Percentiles rank a stretch among this genome's conserved stretches.
phyloP scores from a whole-genome alignment of 2,888 invertebrate genomes.

The Plagodis pulveraria region DNA sequence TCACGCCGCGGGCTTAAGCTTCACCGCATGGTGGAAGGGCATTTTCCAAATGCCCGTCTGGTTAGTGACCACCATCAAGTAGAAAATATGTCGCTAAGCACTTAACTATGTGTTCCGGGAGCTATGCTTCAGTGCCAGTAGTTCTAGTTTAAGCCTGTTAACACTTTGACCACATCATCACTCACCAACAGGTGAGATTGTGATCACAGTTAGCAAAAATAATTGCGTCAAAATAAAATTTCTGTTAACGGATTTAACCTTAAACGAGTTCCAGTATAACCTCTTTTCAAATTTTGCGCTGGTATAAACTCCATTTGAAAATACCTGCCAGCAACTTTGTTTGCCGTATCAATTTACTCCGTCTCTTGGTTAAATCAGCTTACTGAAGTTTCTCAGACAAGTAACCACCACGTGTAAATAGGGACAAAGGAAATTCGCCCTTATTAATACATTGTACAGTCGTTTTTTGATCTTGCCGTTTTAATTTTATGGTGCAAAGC shows the following conservation, averaged over 20 bases:
- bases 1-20: too few species aligned
- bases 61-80: too few species aligned
- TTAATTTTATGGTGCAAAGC: not conserved
- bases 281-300: conserved; percentile 1
- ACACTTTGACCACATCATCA: not conserved
- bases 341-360: conserved; percentile 32
- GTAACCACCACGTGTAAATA: conserved; percentile 7
- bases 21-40: too few species aligned
- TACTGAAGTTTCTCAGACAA: conserved; percentile 24
- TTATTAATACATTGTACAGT: conserved; percentile 3
- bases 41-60: too few species aligned
- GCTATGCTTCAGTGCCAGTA: too few species aligned
- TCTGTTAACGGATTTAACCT: not conserved
- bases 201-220: too few species aligned
- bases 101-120: too few species aligned
- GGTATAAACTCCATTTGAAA: conserved; percentile 14
- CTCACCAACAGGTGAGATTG: too few species aligned
- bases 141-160: too few species aligned
- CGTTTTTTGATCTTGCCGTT: conserved; percentile 1
- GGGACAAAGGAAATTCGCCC: conserved; percentile 2
- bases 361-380: conserved; percentile 29
- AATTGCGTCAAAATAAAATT: not conserved
- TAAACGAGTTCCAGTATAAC: not conserved
- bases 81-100: too few species aligned
- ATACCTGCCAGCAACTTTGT: conserved; percentile 25